Evolutionary conservation across 2,113 vertebrate species (phyloP), one percentile per base, ranked within the genome.

Genomic region (Ancistrus triradiatus): DNA sequence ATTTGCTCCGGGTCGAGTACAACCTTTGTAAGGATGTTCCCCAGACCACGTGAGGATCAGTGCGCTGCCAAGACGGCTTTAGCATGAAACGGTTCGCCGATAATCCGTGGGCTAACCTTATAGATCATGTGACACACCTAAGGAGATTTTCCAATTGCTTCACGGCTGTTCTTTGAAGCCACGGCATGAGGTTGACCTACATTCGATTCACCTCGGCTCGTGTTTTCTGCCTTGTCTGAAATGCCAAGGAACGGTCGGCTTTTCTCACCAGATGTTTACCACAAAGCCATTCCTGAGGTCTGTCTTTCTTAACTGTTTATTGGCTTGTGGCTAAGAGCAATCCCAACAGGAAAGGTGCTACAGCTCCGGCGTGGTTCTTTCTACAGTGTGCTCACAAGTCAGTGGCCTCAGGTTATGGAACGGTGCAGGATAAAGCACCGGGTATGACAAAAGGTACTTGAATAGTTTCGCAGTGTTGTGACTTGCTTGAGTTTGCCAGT

Each of bases 231-330:
- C 6, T 13, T n/a, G 57, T 61, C 43, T 21, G 8, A 58, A 53
- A 25, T 51, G 44, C 72, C 50, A 46, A 47, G 66, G 49, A 69
- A 15, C 53, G 69, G 72, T 76, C 74, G 71, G 80, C 71, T 73
- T 65, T 35, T 59, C 63, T 64, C 58, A 47, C 28, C 58, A 58
- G 70, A 37, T 73, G 74, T 66, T 52, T 22, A 74, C 68, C 33
- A 4, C 44, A 15, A 42, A 62, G 37, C 38, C 37, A 25, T 65
- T 59, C 62, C 73, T 82, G 53, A 81, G 80, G 70, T 72, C 63
- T 70, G 58, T 40, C 73, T 78, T 85, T 83, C 77, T 78, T 72
- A 63, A 61, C 68, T 81, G 79, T 84, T 82, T 83, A 77, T 81
- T 80, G 77, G 77, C 74, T 72, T 73, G 70, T 61, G 63, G 79